Conservation (phyloP, 2,113 vertebrate genomes). For the Podarcis cretensis region DNA sequence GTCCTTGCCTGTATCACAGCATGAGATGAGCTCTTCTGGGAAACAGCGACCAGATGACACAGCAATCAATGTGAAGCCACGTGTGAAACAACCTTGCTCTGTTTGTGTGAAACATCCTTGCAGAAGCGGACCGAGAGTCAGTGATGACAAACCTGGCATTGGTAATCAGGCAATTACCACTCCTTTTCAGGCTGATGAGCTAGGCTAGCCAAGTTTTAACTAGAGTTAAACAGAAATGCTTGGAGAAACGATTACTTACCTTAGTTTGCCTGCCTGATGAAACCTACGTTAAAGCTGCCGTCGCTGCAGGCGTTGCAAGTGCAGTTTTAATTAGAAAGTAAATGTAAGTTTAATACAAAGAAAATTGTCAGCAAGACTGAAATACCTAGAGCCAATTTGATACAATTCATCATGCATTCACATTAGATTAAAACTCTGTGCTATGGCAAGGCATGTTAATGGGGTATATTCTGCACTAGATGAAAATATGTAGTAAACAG, state of each 20-base stretch:
- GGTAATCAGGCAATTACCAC: constrained; percentile 38
- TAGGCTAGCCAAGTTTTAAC: constrained; percentile 36
- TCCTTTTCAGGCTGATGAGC: constrained; percentile 25
- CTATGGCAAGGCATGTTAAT: constrained; percentile 16
- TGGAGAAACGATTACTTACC: constrained; percentile 51
- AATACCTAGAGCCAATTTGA: constrained; percentile 19
- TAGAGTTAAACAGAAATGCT: constrained; percentile 46
- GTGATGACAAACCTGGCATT: constrained; percentile 29
- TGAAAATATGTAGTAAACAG: background rate
- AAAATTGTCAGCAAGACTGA: constrained; percentile 38
- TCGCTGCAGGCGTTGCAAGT: constrained; percentile 19
- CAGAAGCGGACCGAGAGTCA: constrained; percentile 5
- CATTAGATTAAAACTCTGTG: constrained; percentile 7
- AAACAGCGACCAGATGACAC: background rate
- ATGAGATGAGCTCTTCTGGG: no score
- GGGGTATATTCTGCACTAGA: background rate
- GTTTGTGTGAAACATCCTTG: constrained; percentile 14
- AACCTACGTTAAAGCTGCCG: constrained; percentile 42
- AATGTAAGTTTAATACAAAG: constrained; percentile 41
- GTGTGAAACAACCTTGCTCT: constrained; percentile 3
- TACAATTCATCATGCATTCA: constrained; percentile 19
- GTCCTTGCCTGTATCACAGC: no score
- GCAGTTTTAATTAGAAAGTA: constrained; percentile 52
- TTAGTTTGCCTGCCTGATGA: constrained; percentile 50
- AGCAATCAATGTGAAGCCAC: constrained; percentile 18